These are phyloP conservation scores for Aphidius colemani DNA, from an alignment of 2,888 invertebrate genomes.

Conservation along the genomic window DNA sequence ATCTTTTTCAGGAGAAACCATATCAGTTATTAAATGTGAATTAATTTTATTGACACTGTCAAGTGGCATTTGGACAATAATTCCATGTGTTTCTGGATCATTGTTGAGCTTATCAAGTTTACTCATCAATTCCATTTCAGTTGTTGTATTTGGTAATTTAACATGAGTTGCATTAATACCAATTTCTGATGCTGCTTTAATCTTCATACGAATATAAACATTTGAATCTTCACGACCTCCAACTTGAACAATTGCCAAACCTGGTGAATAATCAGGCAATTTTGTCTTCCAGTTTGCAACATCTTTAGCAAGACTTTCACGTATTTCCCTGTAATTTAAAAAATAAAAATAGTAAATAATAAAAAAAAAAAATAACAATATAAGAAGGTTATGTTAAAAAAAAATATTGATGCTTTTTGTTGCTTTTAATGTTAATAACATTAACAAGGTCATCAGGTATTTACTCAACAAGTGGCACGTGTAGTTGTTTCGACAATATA, in stretches of 20 bases:
- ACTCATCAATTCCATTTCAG: conserved; percentile 77
- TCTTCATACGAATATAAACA: conserved; percentile 96
- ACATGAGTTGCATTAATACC: conserved; percentile 85
- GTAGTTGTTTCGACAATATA: neutral
- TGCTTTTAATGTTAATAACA: neutral
- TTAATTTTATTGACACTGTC: conserved; percentile 84
- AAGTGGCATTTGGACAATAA: conserved; percentile 95
- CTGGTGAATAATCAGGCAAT: conserved; percentile 71
- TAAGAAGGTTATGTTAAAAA: conserved; percentile 6
- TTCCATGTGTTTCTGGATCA: conserved; percentile 86
- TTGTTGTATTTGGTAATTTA: conserved; percentile 77
- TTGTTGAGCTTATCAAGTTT: conserved; percentile 78
- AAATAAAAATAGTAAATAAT: neutral
- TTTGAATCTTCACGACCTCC: conserved; percentile 96
- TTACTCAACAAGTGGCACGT: neutral
- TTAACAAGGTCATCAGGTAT: too few species aligned
- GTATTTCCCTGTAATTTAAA: conserved; percentile 68
- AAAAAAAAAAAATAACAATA: too few species aligned
- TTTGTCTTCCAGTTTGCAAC: conserved; percentile 66
- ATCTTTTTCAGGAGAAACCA: conserved; percentile 88
- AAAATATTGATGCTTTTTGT: neutral
- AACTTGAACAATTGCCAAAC: conserved; percentile 93
- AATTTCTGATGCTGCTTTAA: conserved; percentile 88
- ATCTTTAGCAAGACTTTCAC: conserved; percentile 70
- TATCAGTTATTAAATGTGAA: conserved; percentile 83